Percentiles rank a stretch among this genome's conserved stretches.
Evolutionary conservation across 2,113 vertebrate species (phyloP).

Genomic region (Siphamia tubifer): DNA sequence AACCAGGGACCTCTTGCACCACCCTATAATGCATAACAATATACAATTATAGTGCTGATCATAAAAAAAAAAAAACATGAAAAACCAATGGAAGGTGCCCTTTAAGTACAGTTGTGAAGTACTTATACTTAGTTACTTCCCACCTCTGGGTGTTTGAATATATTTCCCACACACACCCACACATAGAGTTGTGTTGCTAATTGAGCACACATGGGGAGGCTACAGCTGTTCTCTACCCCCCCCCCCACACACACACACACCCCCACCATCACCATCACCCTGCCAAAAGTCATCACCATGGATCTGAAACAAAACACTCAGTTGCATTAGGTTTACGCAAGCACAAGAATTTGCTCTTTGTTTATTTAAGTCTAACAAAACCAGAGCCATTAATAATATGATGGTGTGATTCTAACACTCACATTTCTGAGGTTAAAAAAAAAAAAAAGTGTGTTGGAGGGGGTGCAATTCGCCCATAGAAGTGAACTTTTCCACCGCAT

Average conservation of each 20-base stretch:
- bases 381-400: slow-evolving; percentile 21
- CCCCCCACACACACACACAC: too few species aligned
- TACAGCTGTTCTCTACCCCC: slow-evolving; percentile 58
- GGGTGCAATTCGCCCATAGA: slow-evolving; percentile 22
- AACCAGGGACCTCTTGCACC: too few species aligned
- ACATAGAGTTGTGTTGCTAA: slow-evolving; percentile 35
- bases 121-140: too few species aligned
- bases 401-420: slow-evolving; percentile 27
- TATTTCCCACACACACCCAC: slow-evolving; percentile 51
- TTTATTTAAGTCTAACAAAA: slow-evolving; percentile 56
- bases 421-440: slow-evolving; percentile 15
- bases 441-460: slow-evolving; percentile 5
- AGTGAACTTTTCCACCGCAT: slow-evolving; percentile 45
- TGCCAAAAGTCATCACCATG: slow-evolving; percentile 45
- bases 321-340: slow-evolving; percentile 25
- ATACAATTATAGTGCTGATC: too few species aligned
- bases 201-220: slow-evolving; percentile 32
- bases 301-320: slow-evolving; percentile 38
- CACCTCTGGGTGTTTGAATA: slow-evolving; percentile 50
- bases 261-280: too few species aligned
- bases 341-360: slow-evolving; percentile 35
- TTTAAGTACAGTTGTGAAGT: too few species aligned
- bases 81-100: too few species aligned
- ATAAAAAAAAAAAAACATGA: too few species aligned
- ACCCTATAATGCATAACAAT: too few species aligned